Base-by-base conservation (phyloP, 2,113 vertebrate species). In the Xiphophorus couchianus region DNA sequence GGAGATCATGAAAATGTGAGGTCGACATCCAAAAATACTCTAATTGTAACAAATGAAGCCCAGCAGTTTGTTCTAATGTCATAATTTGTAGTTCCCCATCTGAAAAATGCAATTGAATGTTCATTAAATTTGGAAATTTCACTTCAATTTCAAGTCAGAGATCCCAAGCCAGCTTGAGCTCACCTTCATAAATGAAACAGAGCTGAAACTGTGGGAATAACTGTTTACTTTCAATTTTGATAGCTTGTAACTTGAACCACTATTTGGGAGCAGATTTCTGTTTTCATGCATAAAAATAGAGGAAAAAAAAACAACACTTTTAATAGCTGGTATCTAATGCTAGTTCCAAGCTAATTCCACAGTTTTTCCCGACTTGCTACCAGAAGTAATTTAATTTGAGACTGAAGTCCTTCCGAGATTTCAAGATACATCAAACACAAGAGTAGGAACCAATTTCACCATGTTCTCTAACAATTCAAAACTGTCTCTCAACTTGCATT, bases 401-500 rank as follows among this genome's bases (percentile, higher is more conserved):
- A 58, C 8, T 58, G 22, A 58, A 7, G 51, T n/a, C 22, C 5
- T 9, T 58, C 51, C 2, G 3, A n/a, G 7, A 58, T 58, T n/a
- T 58, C 51, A n/a, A n/a, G 19, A 58, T 10, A 58, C 17, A n/a
- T n/a, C 5, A 58, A 58, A 58, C 51, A 58, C 22, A 58, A n/a
- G 67, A 42, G 69, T 39, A 35, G 74, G 63, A 42, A 76, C 54
- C 48, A 51, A 73, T 73, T 62, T 74, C 65, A 64, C 58, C 64
- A 67, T 58, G 35, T 69, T 71, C 62, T 80, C 3, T 65, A 73
- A 78, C 77, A 72, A 39, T 35, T 37, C 2, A 31, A 67, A 74
- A 31, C 66, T 71, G 62, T 35, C 64, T 82, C 73, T 73, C 28
- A 69, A 84, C 77, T 80, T 71, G 81, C 60, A 82, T 13, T 62